Conservation (phyloP, 2,113 vertebrate genomes). For the Dromiciops gliroides region DNA sequence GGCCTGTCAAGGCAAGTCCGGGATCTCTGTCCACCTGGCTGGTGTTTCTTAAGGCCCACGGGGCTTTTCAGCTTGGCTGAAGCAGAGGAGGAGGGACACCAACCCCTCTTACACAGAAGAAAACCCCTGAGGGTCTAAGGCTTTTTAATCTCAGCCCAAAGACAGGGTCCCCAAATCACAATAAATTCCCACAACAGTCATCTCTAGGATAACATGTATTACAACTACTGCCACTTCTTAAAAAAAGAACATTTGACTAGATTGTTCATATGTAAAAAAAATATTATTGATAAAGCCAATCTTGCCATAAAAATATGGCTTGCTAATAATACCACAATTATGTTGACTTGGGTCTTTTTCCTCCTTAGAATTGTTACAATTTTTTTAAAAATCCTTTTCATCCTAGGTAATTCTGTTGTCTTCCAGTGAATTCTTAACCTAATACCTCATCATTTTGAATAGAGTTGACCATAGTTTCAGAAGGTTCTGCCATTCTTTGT, state of each 20-base stretch:
- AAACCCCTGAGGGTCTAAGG: no score
- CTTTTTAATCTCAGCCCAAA: no score
- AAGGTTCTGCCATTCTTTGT: neutral
- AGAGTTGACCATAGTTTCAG: neutral
- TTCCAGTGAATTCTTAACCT: neutral
- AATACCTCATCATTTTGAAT: neutral
- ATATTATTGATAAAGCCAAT: neutral
- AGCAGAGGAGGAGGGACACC: no score
- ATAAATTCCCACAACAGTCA: no score
- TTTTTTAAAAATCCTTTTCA: neutral
- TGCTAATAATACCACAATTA: neutral
- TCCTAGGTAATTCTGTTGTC: neutral
- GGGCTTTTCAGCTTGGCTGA: no score
- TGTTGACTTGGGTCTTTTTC: no score
- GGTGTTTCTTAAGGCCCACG: no score
- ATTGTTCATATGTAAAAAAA: slow-evolving; percentile 37
- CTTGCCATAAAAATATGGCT: neutral
- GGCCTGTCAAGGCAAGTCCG: no score
- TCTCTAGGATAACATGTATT: slow-evolving; percentile 3
- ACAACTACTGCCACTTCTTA: slow-evolving; percentile 14
- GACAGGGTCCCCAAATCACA: no score
- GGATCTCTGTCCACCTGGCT: no score
- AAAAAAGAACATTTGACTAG: slow-evolving; percentile 5
- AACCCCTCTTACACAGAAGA: no score
- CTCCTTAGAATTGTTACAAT: neutral